Evolutionary conservation across 2,888 invertebrate species (phyloP).

Genomic region (Tipula unca): DNA sequence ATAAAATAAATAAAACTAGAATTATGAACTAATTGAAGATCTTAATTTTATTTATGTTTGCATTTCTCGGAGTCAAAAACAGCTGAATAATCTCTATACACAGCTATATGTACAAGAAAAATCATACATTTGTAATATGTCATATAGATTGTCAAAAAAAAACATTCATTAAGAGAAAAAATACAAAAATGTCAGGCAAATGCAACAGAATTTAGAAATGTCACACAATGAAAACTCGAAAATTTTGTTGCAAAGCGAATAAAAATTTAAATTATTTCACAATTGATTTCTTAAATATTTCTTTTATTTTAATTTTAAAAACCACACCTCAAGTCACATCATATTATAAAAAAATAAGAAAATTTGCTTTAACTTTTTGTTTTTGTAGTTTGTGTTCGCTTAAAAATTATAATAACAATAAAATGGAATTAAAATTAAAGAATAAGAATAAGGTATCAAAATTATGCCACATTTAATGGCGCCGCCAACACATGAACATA

Average conservation of each 20-base stretch:
- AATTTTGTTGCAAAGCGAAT: neutral
- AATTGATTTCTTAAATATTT: neutral
- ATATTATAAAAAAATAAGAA: neutral
- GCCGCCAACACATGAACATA: neutral
- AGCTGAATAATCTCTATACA: neutral
- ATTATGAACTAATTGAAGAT: neutral
- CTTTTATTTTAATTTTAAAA: neutral
- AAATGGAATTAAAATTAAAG: neutral
- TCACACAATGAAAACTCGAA: neutral
- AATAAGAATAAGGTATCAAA: neutral
- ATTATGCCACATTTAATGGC: constrained; percentile 14
- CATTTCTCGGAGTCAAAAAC: neutral
- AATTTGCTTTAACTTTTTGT: neutral
- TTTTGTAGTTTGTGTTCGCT: neutral
- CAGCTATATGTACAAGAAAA: neutral
- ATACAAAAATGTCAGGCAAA: neutral
- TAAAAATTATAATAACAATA: constrained; percentile 8
- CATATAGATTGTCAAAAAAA: neutral
- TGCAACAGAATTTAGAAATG: neutral
- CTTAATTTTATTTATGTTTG: neutral
- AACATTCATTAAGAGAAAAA: neutral
- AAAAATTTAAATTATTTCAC: neutral
- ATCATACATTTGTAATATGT: neutral
- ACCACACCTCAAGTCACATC: constrained; percentile 8
- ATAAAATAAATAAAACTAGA: neutral